Evolutionary conservation across 1,140 invertebrate genomes (phyloP).

Genomic region (Lepidurus arcticus): DNA sequence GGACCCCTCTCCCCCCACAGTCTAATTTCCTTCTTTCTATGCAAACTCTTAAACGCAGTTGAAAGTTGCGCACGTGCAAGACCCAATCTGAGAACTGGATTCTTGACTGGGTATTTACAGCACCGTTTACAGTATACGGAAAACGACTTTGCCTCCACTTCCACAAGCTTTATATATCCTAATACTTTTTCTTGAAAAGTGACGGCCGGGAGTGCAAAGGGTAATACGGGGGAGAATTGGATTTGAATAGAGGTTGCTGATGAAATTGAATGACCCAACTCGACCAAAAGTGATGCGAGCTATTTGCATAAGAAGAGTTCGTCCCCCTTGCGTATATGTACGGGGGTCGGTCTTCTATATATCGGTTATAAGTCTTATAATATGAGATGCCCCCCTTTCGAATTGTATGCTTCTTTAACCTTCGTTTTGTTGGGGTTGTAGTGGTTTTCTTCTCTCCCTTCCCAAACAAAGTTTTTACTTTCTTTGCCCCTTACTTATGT

Average conservation of each 20-base stretch:
- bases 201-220: neutral
- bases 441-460: too few relatives aligned
- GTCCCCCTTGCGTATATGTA: neutral
- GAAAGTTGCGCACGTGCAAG: neutral
- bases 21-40: neutral
- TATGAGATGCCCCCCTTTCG: too few relatives aligned
- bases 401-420: too few relatives aligned
- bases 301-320: slow-evolving; percentile 8
- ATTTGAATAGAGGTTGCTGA: slow-evolving; percentile 11
- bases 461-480: too few relatives aligned
- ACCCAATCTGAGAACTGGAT: neutral
- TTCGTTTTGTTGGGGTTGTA: too few relatives aligned
- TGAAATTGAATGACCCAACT: slow-evolving; percentile 8
- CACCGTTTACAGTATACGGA: too few relatives aligned
- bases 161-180: too few relatives aligned
- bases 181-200: neutral
- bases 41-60: neutral
- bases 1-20: neutral
- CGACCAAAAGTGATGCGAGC: neutral
- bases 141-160: too few relatives aligned
- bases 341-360: too few relatives aligned
- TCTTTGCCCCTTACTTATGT: too few relatives aligned
- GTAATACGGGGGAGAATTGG: slow-evolving; percentile 5
- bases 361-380: too few relatives aligned
- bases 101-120: too few relatives aligned